Percentiles rank a stretch among this genome's conserved stretches.
Conservation (phyloP, 1,140 invertebrate species). For the Drosophila pseudoananassae region DNA sequence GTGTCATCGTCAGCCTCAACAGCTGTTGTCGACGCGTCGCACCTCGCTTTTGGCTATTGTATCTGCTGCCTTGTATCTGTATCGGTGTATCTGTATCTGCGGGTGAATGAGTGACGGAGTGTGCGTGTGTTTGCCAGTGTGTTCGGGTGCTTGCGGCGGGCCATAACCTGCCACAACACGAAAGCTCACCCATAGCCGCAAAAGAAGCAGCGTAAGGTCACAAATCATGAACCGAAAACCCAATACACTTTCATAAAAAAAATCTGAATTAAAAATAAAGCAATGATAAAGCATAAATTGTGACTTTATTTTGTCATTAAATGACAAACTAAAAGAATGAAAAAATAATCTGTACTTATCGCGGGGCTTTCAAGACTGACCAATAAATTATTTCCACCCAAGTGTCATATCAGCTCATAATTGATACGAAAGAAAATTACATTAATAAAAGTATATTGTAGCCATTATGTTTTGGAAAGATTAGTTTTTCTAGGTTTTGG, state of each 20-base stretch:
- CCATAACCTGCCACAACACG: constrained; percentile 77
- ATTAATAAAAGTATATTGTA: background rate
- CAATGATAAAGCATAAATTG: background rate
- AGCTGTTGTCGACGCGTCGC: constrained; percentile 58
- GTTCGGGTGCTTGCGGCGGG: constrained; percentile 44
- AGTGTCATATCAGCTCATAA: constrained; percentile 1
- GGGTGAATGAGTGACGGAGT: constrained; percentile 35
- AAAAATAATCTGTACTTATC: background rate
- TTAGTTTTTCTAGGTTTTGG: background rate
- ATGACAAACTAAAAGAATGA: background rate
- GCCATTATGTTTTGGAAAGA: background rate
- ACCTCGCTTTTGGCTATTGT: constrained; percentile 67
- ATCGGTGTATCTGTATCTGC: constrained; percentile 24
- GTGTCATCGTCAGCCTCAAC: constrained; percentile 35
- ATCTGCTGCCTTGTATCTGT: constrained; percentile 9
- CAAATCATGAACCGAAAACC: constrained; percentile 1
- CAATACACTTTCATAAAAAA: constrained; percentile 23
- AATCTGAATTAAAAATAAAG: background rate
- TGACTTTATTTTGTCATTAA: constrained; percentile 5
- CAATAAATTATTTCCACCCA: background rate
- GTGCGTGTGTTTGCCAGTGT: constrained; percentile 18
- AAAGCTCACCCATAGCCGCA: constrained; percentile 40
- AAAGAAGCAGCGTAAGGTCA: constrained; percentile 8
- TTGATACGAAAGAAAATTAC: constrained; percentile 1
- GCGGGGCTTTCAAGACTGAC: background rate